phyloP scores from a whole-genome alignment of 1,140 invertebrate species.

The Kradibia gibbosae region DNA sequence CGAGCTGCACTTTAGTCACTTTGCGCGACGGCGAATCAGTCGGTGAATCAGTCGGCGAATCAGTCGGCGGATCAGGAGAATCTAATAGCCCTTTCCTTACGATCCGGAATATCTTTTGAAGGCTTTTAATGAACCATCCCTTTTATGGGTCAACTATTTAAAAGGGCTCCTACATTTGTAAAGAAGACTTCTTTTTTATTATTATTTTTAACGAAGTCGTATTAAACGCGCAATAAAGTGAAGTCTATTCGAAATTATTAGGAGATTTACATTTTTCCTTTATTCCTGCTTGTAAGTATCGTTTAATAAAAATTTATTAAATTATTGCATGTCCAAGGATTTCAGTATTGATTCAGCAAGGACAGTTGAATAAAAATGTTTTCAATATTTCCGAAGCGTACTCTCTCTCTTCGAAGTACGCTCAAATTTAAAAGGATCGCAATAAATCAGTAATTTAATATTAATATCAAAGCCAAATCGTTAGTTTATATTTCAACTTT shows the following conservation, averaged over 20 bases:
- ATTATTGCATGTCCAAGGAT: too few species aligned
- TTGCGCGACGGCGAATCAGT: slow-evolving; percentile 6
- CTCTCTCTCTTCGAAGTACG: too few species aligned
- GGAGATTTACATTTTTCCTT: background rate
- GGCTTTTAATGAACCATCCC: slow-evolving; percentile 41
- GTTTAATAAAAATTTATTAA: too few species aligned
- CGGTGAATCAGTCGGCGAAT: slow-evolving; percentile 8
- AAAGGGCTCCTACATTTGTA: slow-evolving; percentile 2
- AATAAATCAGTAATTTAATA: too few species aligned
- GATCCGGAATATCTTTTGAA: slow-evolving; percentile 34
- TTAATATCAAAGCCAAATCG: too few species aligned
- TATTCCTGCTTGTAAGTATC: too few species aligned
- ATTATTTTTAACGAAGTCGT: background rate
- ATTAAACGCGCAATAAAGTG: background rate
- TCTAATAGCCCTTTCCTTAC: slow-evolving; percentile 32
- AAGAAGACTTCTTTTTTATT: background rate
- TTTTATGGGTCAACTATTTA: slow-evolving; percentile 38
- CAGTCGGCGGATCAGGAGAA: slow-evolving; percentile 27
- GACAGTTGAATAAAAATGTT: too few species aligned
- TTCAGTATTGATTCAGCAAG: too few species aligned
- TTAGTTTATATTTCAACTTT: too few species aligned
- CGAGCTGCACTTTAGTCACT: slow-evolving; percentile 44
- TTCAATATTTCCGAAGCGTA: too few species aligned
- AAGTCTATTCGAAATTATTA: background rate
- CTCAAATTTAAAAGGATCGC: too few species aligned